A percentile compares a stretch with the other conserved stretches of the same genome.
phyloP scores from a whole-genome alignment of 2,888 invertebrate species.

The Ischnura elegans region DNA sequence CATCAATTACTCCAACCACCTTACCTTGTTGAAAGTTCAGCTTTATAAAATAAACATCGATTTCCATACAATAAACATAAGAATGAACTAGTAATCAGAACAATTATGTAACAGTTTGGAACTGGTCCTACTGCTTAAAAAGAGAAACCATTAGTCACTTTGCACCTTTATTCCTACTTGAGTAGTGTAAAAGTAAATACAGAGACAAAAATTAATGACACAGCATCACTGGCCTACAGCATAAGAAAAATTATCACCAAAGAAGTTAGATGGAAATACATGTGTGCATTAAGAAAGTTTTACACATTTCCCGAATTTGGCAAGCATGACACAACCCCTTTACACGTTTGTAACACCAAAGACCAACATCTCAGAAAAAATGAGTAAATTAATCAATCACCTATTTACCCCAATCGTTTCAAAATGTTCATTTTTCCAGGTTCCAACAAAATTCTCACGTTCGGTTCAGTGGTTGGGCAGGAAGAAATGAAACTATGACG shows the following conservation, averaged over 20 bases:
- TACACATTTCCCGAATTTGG: background rate
- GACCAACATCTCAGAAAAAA: background rate
- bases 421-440: background rate
- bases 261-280: conserved; percentile 12
- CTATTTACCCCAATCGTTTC: background rate
- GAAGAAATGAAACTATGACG: background rate
- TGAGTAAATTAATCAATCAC: background rate
- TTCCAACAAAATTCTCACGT: background rate
- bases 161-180: conserved; percentile 50
- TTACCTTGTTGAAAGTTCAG: conserved; percentile 48
- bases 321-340: background rate
- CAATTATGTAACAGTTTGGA: conserved; percentile 5
- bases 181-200: conserved; percentile 23
- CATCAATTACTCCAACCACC: background rate
- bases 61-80: conserved; percentile 7
- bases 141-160: conserved; percentile 59
- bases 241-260: conserved; percentile 25
- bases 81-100: conserved; percentile 22
- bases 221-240: conserved; percentile 35
- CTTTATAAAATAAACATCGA: background rate
- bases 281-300: background rate
- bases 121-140: conserved; percentile 61
- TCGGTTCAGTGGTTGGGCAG: background rate
- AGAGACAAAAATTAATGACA: conserved; percentile 32
- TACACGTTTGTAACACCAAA: background rate